phyloP scores from a whole-genome alignment of 1,140 invertebrate species.

The Pseudomyrmex pallidus region DNA sequence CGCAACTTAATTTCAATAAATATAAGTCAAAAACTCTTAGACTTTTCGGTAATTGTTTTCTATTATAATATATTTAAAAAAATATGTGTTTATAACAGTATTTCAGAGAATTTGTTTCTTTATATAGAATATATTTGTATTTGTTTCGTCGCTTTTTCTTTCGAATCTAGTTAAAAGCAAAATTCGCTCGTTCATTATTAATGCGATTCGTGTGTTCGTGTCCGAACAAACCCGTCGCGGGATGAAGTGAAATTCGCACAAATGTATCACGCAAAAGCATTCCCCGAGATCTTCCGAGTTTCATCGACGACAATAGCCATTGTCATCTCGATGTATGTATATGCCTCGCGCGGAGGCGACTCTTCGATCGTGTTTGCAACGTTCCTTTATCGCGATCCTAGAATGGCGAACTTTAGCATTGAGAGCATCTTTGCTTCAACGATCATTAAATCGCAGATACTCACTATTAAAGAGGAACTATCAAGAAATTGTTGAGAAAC shows the following conservation, averaged over 20 bases:
- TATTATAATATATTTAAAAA: neutral
- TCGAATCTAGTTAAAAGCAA: conserved; percentile 3
- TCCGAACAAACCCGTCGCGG: neutral
- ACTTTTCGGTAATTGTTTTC: neutral
- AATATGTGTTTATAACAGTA: neutral
- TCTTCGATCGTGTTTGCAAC: conserved; percentile 57
- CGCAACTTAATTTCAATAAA: conserved; percentile 8
- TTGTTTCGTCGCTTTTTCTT: neutral
- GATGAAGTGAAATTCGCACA: conserved; percentile 65
- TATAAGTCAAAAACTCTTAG: neutral
- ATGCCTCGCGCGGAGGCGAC: conserved; percentile 23
- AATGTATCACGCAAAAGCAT: conserved; percentile 64
- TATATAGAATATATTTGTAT: neutral
- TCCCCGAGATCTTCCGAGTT: conserved; percentile 48
- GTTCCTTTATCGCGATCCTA: conserved; percentile 56
- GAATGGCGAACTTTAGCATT: conserved; percentile 43
- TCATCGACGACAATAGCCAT: conserved; percentile 58
- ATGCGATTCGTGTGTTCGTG: neutral
- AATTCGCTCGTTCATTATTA: conserved; percentile 48
- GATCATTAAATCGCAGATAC: conserved; percentile 49
- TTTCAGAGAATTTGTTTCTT: neutral
- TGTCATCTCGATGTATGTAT: conserved; percentile 64
- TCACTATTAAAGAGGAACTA: conserved; percentile 39
- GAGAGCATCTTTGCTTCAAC: conserved; percentile 26
- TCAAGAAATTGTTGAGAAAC: conserved; percentile 34